Evolutionary conservation across 2,113 vertebrate genomes (phyloP).

Genomic region (Murina feae): DNA sequence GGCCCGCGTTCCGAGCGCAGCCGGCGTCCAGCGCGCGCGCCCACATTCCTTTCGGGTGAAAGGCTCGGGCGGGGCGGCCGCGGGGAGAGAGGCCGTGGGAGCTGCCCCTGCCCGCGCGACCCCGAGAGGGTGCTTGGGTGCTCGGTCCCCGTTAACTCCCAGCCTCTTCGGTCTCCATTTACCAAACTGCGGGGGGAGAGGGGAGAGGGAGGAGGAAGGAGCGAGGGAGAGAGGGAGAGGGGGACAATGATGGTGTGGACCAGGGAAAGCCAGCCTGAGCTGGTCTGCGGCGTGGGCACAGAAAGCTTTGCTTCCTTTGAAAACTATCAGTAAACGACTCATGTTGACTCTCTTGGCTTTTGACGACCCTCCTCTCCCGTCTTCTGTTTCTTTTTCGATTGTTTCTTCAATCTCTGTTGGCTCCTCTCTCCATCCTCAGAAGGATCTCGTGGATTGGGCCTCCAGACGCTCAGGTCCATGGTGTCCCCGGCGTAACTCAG

Average conservation of each 20-base stretch:
- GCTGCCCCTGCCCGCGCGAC: neutral
- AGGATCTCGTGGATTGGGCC: neutral
- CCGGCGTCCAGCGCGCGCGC: neutral
- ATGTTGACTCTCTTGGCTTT: neutral
- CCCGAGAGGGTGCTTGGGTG: neutral
- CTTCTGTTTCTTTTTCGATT: neutral
- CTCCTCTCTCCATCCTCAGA: neutral
- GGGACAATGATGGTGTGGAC: neutral
- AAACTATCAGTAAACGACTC: neutral
- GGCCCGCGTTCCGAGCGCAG: neutral
- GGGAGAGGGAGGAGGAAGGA: accelerated
- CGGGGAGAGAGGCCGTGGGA: too few species aligned
- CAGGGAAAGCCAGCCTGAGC: neutral
- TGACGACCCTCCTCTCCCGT: neutral
- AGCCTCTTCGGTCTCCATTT: neutral
- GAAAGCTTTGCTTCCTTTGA: neutral
- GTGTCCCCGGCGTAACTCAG: neutral
- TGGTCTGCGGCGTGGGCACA: neutral
- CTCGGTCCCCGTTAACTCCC: neutral
- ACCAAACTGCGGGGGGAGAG: neutral
- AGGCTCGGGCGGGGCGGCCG: neutral
- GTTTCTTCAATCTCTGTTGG: neutral
- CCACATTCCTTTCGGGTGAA: neutral
- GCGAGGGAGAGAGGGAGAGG: neutral
- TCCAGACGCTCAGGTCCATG: neutral